phyloP scores from a whole-genome alignment of 1,140 invertebrate genomes.

The Zaprionus davidi region DNA sequence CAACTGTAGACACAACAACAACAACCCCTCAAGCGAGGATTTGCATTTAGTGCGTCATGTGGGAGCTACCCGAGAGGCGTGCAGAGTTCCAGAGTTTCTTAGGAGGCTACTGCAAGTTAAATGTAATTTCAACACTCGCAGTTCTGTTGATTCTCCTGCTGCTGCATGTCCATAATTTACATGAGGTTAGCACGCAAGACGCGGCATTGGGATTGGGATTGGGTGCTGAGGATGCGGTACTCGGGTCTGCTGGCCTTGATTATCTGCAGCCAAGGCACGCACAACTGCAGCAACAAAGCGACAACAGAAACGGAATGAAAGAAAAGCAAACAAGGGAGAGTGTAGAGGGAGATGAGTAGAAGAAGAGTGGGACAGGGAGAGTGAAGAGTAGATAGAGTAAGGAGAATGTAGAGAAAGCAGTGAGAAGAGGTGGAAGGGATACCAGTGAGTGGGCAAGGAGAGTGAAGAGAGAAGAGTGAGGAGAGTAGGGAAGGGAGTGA shows the following conservation, averaged over 20 bases:
- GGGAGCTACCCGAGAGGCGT: constrained; percentile 6
- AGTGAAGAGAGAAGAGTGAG: too few species aligned
- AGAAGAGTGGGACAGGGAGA: too few species aligned
- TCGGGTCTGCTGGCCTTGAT: constrained; percentile 64
- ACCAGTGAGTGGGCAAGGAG: too few species aligned
- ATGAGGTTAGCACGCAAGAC: constrained; percentile 78
- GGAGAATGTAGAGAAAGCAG: too few species aligned
- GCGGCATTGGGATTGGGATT: constrained; percentile 25
- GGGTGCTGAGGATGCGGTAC: not conserved
- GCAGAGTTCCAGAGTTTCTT: not conserved
- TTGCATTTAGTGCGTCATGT: constrained; percentile 53
- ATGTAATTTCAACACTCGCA: constrained; percentile 82
- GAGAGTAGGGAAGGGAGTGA: too few species aligned
- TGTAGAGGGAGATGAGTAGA: too few species aligned
- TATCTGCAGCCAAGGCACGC: constrained; percentile 71
- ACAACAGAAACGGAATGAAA: constrained; percentile 38
- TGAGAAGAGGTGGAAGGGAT: too few species aligned
- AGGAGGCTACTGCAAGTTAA: constrained; percentile 68
- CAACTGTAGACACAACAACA: constrained; percentile 11
- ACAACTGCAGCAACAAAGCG: constrained; percentile 34
- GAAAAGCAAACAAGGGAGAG: constrained; percentile 54
- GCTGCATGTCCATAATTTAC: constrained; percentile 72
- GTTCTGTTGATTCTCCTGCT: constrained; percentile 60
- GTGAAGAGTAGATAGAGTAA: too few species aligned
- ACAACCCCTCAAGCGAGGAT: constrained; percentile 45